These are phyloP conservation scores for Smithornis capensis DNA, from an alignment of 2,113 vertebrate genomes.

Conservation along the genomic window DNA sequence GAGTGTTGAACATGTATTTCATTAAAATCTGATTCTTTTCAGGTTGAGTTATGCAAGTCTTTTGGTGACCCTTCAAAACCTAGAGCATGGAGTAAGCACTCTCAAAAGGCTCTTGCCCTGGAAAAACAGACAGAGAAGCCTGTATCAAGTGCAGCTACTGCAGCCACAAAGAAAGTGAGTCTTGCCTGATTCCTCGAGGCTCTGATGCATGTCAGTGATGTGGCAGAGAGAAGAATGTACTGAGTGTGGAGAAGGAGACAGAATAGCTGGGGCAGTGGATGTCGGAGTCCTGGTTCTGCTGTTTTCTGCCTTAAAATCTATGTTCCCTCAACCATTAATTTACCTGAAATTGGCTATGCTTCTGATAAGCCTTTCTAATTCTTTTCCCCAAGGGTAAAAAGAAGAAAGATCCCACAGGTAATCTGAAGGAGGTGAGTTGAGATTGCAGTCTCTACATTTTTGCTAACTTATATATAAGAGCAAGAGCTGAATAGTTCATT, in stretches of 20 bases:
- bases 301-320: background rate
- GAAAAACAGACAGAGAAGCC: background rate
- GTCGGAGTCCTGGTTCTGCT: background rate
- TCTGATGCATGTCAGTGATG: fast-evolving
- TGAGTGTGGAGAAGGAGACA: background rate
- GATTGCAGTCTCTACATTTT: fast-evolving
- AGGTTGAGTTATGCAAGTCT: conserved; percentile 94
- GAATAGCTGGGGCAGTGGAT: background rate
- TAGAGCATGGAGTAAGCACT: conserved; percentile 92
- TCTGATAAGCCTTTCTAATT: background rate
- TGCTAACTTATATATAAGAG: background rate
- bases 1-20: fast-evolving
- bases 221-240: background rate
- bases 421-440: conserved; percentile 79
- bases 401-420: conserved; percentile 64
- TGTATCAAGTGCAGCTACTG: background rate
- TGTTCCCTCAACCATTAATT: background rate
- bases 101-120: conserved; percentile 54
- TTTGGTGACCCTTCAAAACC: conserved; percentile 91
- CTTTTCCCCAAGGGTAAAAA: conserved; percentile 72
- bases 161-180: conserved; percentile 71
- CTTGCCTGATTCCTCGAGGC: fast-evolving
- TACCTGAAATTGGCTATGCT: background rate
- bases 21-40: background rate
- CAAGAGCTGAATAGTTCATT: background rate